phyloP scores from a whole-genome alignment of 2,113 vertebrate species.

The Eurypyga helias region DNA sequence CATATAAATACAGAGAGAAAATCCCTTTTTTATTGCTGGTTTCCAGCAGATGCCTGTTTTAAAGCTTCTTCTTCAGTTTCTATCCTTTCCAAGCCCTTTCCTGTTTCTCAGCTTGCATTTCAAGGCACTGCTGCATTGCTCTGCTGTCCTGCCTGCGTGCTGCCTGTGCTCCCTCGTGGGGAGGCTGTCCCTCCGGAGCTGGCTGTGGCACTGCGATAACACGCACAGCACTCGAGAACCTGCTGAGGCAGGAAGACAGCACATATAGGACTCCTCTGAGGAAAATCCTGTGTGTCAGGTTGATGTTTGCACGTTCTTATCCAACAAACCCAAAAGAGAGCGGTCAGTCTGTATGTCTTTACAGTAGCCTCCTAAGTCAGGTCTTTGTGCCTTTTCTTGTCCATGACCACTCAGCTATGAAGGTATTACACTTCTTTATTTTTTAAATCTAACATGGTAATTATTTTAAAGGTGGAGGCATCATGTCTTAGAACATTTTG shows the following conservation, averaged over 20 bases:
- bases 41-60: not conserved
- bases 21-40: not conserved
- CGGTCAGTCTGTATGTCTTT: not conserved
- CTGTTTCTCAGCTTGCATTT: not conserved
- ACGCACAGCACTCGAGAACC: not conserved
- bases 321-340: not conserved
- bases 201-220: not conserved
- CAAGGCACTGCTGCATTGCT: rapidly evolving
- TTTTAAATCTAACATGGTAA: not conserved
- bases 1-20: not conserved
- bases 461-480: not conserved
- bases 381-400: not conserved
- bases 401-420: not conserved
- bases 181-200: not conserved
- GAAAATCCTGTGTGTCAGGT: not conserved
- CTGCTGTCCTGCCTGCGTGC: not conserved
- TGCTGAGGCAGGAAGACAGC: not conserved
- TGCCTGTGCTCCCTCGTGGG: not conserved
- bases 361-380: not conserved
- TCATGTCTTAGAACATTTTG: not conserved
- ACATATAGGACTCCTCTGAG: not conserved
- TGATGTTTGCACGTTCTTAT: not conserved
- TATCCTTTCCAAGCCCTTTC: not conserved
- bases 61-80: not conserved
- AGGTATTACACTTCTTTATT: not conserved